Conservation (phyloP, 1,140 invertebrate species). For the Plodia interpunctella region DNA sequence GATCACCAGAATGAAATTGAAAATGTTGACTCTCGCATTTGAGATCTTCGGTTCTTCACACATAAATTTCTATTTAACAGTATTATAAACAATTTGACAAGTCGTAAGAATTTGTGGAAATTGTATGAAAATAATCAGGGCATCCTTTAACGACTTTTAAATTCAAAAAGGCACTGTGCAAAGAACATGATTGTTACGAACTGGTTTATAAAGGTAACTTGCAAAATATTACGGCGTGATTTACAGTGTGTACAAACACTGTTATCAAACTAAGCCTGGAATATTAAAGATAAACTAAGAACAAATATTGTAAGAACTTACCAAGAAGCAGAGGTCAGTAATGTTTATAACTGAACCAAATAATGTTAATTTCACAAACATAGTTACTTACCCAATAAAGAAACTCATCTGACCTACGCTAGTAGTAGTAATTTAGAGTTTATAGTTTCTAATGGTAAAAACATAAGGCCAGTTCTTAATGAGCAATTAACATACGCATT, state of each 20-base stretch:
- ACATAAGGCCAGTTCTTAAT: neutral
- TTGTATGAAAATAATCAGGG: too few species aligned
- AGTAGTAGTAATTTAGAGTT: neutral
- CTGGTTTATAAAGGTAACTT: neutral
- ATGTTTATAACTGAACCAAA: neutral
- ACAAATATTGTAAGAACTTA: neutral
- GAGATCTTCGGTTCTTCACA: neutral
- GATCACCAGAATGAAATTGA: slow-evolving; percentile 57
- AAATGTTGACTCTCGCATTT: slow-evolving; percentile 37
- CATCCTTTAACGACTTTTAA: too few species aligned
- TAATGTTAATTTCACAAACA: neutral
- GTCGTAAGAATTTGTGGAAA: too few species aligned
- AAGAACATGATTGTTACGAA: neutral
- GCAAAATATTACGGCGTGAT: neutral
- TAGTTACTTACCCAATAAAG: neutral
- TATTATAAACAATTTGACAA: neutral
- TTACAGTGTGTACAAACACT: neutral
- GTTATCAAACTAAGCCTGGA: neutral
- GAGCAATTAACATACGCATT: neutral
- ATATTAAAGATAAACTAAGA: neutral
- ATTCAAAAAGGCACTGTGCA: too few species aligned
- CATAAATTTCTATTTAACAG: too few species aligned
- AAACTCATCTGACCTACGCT: neutral
- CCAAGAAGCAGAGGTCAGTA: neutral
- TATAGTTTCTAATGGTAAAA: neutral